A percentile compares a stretch with the other conserved stretches of the same genome.
Evolutionary conservation across 2,113 vertebrate genomes (phyloP).

Genomic region (Peromyscus maniculatus): DNA sequence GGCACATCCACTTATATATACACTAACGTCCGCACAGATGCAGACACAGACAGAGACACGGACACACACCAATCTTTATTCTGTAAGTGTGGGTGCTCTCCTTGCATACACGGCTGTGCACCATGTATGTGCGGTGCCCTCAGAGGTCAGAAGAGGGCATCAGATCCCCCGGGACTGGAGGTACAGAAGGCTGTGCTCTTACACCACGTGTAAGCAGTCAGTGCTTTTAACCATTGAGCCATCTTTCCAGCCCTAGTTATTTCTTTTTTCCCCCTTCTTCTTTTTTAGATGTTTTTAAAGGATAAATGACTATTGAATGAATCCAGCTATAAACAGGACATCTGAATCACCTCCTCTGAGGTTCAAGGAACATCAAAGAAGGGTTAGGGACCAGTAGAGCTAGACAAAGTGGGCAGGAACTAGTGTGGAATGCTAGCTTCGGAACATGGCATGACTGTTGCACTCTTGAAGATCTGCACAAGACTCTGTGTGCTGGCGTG

Average conservation of each 20-base stretch:
- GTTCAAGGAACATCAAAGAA: not conserved
- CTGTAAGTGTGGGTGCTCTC: not conserved
- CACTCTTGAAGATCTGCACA: not conserved
- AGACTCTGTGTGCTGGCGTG: too few relatives aligned
- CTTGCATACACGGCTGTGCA: not conserved
- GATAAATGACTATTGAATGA: too few relatives aligned
- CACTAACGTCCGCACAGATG: not conserved
- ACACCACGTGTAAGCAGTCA: not conserved
- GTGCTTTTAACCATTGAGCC: not conserved
- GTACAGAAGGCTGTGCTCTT: not conserved
- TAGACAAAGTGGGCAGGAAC: not conserved
- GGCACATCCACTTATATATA: not conserved
- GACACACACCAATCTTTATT: not conserved
- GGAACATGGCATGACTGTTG: not conserved
- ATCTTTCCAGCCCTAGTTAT: not conserved
- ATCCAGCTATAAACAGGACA: not conserved
- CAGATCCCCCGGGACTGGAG: not conserved
- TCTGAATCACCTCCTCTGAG: not conserved
- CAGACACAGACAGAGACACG: not conserved
- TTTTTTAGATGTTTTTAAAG: not conserved
- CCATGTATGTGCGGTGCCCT: not conserved
- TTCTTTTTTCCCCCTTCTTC: too few relatives aligned
- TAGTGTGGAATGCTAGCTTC: not conserved
- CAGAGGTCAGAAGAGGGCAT: not conserved
- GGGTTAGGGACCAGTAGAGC: not conserved